Conservation (phyloP, 2,113 vertebrate species). For the Mesembrinibis cayennensis region DNA sequence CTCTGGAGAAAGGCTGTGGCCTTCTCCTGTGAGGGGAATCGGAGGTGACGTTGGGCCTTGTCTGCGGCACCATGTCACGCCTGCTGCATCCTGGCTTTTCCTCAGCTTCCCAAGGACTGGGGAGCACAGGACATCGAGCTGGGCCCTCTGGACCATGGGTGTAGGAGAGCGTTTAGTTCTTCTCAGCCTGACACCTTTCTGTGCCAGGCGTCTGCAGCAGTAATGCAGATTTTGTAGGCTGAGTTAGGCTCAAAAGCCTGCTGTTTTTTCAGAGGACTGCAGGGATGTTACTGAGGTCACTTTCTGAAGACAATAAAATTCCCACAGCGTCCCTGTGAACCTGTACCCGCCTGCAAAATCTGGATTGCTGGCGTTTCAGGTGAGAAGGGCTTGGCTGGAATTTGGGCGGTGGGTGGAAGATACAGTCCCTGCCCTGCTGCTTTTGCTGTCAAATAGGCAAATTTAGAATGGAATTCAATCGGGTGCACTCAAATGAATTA, state of each 20-base stretch:
- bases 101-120: neutral
- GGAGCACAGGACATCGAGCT: rapidly evolving
- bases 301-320: neutral
- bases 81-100: neutral
- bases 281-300: neutral
- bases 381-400: neutral
- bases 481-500: neutral
- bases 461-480: neutral
- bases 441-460: neutral
- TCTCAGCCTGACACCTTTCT: neutral
- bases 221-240: neutral
- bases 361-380: neutral
- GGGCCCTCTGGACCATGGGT: rapidly evolving
- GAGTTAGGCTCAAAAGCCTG: neutral
- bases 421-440: neutral
- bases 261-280: neutral
- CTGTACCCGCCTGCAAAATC: neutral
- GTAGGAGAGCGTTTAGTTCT: neutral
- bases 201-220: neutral
- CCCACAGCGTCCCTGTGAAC: neutral
- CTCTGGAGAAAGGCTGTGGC: neutral
- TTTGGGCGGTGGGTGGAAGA: neutral
- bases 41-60: rapidly evolving
- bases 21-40: neutral
- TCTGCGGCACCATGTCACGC: neutral